Evolutionary conservation across 2,888 invertebrate genomes (phyloP), one percentile per base, ranked within the genome.

Genomic region (Stictocephala bisonia): DNA sequence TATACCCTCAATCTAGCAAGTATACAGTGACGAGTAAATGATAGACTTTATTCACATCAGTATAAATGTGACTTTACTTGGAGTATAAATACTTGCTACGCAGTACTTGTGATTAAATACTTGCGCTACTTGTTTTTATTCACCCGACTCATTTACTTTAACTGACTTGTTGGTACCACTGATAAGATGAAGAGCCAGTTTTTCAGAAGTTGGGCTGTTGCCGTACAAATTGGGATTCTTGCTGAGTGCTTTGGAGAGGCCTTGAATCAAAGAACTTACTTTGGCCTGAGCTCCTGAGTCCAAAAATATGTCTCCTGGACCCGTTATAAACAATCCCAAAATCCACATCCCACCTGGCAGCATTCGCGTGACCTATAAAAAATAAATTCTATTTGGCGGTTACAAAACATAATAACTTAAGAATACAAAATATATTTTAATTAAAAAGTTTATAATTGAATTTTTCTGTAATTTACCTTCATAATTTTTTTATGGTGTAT

Each of bases 271-370:
- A 4, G 87, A 84, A 82, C 86, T 88, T 0, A 91, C 82, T 85
- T 90, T 90, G 60, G 86, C 84, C 69, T 87, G 85, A 78, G 87
- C 85, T 67, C 86, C 86, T 29, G 85, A 85, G 70, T 88, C 86
- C 74, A 85, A 87, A 79, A 92, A 87, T 69, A 90, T 84, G 79
- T 91, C 90, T 76, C 88, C 89, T 75, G 89, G 87, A 18, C 90
- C 90, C 68, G 91, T 88, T 29, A 94, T 85, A 84, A 95, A 96
- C 79, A 95, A 86, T 84, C 93, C 96, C 82, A 95, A 86, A 58
- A 96, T 91, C 84, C 90, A 90, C 87, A 96, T 90, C 53, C 96
- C 96, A 48, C 96, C 97, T 31, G 96, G 94, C 75, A 96, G 85
- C 95, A 96, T 96, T 84, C 94, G 89, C 1, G 92, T 91, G 0